Percentiles rank a stretch among this genome's conserved stretches.
Evolutionary conservation across 1,140 invertebrate species (phyloP).

Genomic region (Caerostris darwini): DNA sequence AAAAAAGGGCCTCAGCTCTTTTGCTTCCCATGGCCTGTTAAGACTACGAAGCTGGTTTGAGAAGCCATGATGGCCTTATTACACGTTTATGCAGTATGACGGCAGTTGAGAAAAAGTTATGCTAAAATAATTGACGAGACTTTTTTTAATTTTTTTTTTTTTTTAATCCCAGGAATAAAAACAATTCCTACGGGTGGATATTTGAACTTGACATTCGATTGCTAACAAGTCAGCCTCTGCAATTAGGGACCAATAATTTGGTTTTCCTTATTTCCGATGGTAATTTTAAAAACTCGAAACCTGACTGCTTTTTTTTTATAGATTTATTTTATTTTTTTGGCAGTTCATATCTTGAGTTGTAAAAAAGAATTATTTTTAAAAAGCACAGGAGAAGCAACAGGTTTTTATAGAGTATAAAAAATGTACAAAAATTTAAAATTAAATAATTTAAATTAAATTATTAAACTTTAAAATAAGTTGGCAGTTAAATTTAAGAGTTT

Average conservation of each 20-base stretch:
- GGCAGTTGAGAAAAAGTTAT: conserved; percentile 62
- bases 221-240: neutral
- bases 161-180: neutral
- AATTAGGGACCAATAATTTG: neutral
- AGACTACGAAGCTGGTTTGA: conserved; percentile 61
- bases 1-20: neutral
- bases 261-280: neutral
- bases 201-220: conserved; percentile 20
- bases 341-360: too few species aligned
- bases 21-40: conserved; percentile 48
- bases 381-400: too few species aligned
- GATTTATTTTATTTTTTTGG: too few species aligned
- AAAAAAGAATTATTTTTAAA: too few species aligned
- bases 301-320: neutral
- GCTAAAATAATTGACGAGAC: conserved; percentile 66
- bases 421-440: too few species aligned
- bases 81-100: conserved; percentile 54
- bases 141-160: neutral
- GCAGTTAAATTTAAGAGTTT: too few species aligned
- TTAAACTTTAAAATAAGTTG: too few species aligned
- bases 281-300: neutral
- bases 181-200: neutral
- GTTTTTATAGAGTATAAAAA: too few species aligned
- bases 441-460: too few species aligned
- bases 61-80: conserved; percentile 64